Evolutionary conservation across 2,797 vertebrate genomes (phyloP), one percentile per base, ranked within the genome.

Genomic region (Myripristis murdjan): DNA sequence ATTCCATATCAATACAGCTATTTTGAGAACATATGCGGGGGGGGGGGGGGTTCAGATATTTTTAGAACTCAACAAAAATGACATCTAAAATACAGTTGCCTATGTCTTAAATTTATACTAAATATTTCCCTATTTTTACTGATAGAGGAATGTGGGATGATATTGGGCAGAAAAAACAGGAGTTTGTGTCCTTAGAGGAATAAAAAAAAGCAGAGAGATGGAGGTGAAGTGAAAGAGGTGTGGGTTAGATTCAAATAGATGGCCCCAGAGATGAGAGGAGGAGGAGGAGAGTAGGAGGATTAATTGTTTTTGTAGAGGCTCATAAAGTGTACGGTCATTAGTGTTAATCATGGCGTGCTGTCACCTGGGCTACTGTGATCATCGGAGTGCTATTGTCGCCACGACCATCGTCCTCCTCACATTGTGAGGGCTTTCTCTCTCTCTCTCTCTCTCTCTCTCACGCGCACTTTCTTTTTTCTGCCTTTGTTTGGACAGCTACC

Each of bases 311-410:
- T 87, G 82, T 83, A 82, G 85, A 86, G 86, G 78, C 76, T 88
- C 84, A 91, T 90, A 89, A 92, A 93, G 87, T 89, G 78, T 39
- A 59, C 77, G 89, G 89, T 92, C 89, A 93, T 94, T 91, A 94
- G 85, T 79, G 89, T 88, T 93, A 94, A 94, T 95, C 92, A 91
- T 72, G 84, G 81, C 75, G 78, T 87, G 91, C 89, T 84, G 89
- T 93, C 91, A 93, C 89, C 85, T 88, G 86, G 87, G 86, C 82
- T 70, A 83, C 89, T 75, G 82, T 81, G 84, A 92, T 91, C 88
- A 90, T 89, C 81, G 81, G 81, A 87, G 82, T 82, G 82, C 89
- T 87, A 77, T 88, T 69, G 79, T 63, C 10, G 31, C 68, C 37
- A 14, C 37, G 23, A 66, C 66, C 66, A 61, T 81, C 58, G 56